Percentiles rank a stretch among this genome's conserved stretches.
These are phyloP conservation scores for Apamea anceps DNA, from an alignment of 2,888 invertebrate species.

Conservation along the genomic window DNA sequence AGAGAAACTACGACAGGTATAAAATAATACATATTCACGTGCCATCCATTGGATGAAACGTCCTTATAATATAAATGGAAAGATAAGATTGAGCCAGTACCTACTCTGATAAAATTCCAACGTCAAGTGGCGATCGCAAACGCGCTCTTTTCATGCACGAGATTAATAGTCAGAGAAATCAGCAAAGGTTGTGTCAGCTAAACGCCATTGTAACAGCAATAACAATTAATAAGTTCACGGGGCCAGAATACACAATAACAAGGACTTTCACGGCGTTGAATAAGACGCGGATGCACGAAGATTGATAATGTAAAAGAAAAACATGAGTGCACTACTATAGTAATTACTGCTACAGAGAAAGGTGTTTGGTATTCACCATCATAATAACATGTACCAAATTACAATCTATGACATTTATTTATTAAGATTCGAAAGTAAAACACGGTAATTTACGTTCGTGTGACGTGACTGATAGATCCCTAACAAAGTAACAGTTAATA, in stretches of 20 bases:
- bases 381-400: constrained; percentile 83
- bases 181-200: constrained; percentile 61
- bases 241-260: constrained; percentile 74
- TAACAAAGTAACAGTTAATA: constrained; percentile 71
- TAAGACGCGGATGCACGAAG: constrained; percentile 79
- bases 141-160: constrained; percentile 40
- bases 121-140: constrained; percentile 60
- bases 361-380: constrained; percentile 80
- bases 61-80: constrained; percentile 52
- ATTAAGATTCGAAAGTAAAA: constrained; percentile 84
- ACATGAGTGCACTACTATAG: constrained; percentile 78
- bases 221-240: constrained; percentile 78
- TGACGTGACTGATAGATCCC: constrained; percentile 79
- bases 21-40: constrained; percentile 74
- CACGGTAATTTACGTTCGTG: constrained; percentile 78
- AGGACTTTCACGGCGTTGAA: constrained; percentile 83
- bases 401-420: constrained; percentile 85
- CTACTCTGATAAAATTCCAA: constrained; percentile 67
- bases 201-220: constrained; percentile 71
- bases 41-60: constrained; percentile 76
- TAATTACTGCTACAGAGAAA: constrained; percentile 85
- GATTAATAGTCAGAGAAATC: constrained; percentile 61
- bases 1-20: constrained; percentile 71
- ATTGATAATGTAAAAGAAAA: constrained; percentile 82
- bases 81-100: constrained; percentile 53